Evolutionary conservation across 1,140 invertebrate genomes (phyloP).

Genomic region (Drosophila funebris): DNA sequence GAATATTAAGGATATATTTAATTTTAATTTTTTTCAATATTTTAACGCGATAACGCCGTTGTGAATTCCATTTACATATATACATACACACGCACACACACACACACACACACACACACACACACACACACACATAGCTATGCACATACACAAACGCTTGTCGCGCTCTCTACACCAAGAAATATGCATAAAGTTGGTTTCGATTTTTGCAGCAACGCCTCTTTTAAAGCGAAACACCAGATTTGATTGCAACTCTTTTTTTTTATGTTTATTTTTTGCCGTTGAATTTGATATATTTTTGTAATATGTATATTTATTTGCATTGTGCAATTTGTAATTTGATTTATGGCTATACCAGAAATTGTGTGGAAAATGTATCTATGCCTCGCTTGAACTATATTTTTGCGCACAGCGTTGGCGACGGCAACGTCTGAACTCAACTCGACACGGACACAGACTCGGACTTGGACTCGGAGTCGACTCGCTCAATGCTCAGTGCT

Average conservation of each 20-base stretch:
- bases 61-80: slow-evolving; percentile 1
- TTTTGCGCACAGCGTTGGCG: slow-evolving; percentile 66
- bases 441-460: slow-evolving; percentile 76
- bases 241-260: slow-evolving; percentile 24
- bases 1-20: neutral
- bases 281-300: slow-evolving; percentile 9
- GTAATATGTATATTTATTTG: neutral
- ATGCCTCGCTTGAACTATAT: slow-evolving; percentile 67
- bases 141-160: slow-evolving; percentile 13
- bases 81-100: neutral
- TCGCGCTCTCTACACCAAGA: slow-evolving; percentile 62
- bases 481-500: slow-evolving; percentile 30
- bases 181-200: slow-evolving; percentile 59
- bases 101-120: slow-evolving; percentile 18
- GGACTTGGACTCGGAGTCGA: slow-evolving; percentile 22
- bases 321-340: neutral
- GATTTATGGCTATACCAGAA: slow-evolving; percentile 50
- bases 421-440: slow-evolving; percentile 69
- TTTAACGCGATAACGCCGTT: slow-evolving; percentile 1
- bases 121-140: slow-evolving; percentile 10
- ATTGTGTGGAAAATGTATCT: slow-evolving; percentile 73
- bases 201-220: slow-evolving; percentile 64
- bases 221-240: slow-evolving; percentile 40
- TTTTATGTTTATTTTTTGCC: slow-evolving; percentile 4
- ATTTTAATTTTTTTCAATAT: slow-evolving; percentile 1